These are phyloP conservation scores for Xanthostigma xanthostigma DNA, from an alignment of 2,888 invertebrate species.

Conservation along the genomic window DNA sequence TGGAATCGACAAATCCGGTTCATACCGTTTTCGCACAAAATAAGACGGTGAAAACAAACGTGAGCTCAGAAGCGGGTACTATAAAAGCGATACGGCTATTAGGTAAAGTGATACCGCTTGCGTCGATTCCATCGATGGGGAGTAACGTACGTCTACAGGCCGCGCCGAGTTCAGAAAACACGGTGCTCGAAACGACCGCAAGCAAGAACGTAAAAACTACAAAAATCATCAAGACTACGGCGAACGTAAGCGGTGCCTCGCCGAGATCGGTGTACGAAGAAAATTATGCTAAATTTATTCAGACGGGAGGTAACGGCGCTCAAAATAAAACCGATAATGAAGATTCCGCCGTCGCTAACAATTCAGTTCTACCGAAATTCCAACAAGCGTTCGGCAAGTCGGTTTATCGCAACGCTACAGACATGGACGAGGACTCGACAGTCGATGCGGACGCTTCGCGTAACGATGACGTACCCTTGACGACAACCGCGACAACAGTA, in stretches of 20 bases:
- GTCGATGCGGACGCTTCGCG: slow-evolving; percentile 10
- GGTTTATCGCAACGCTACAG: slow-evolving; percentile 32
- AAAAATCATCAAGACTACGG: slow-evolving; percentile 23
- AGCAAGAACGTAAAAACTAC: too few relatives aligned
- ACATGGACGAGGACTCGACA: slow-evolving; percentile 8
- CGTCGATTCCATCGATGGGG: too few relatives aligned
- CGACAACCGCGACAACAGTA: slow-evolving; percentile 3
- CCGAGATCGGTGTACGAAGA: slow-evolving; percentile 36
- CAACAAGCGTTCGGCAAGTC: slow-evolving; percentile 67
- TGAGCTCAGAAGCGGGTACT: too few relatives aligned
- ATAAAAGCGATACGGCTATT: too few relatives aligned
- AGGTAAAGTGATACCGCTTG: too few relatives aligned
- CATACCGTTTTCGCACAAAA: too few relatives aligned
- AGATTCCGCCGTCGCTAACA: slow-evolving; percentile 31
- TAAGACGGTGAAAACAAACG: too few relatives aligned
- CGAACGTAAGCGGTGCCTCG: slow-evolving; percentile 16
- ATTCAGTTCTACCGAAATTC: slow-evolving; percentile 48
- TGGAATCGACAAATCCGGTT: too few relatives aligned
- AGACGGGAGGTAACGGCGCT: slow-evolving; percentile 20
- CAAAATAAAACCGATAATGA: slow-evolving; percentile 21
- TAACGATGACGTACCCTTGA: slow-evolving; percentile 7
- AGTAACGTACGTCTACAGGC: too few relatives aligned
- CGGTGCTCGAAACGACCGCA: too few relatives aligned
- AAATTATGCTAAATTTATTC: slow-evolving; percentile 39
- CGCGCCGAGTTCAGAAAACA: too few relatives aligned